These are phyloP conservation scores for Marronus borbonicus DNA, from an alignment of 2,888 invertebrate genomes.

Conservation along the genomic window DNA sequence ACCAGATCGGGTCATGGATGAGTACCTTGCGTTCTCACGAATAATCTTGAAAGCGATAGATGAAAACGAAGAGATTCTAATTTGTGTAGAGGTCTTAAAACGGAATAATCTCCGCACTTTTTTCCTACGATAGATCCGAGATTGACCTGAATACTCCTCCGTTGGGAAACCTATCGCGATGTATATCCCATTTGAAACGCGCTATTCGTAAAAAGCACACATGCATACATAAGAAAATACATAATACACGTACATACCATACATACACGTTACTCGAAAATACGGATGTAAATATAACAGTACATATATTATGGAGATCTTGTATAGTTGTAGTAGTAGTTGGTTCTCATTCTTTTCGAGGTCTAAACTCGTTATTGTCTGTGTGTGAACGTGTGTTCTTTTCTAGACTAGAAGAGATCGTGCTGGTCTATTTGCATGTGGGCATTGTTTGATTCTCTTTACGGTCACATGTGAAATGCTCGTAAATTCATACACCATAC, in stretches of 20 bases:
- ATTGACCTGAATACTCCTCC: slow-evolving; percentile 21
- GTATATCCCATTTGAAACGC: slow-evolving; percentile 20
- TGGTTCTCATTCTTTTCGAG: slow-evolving; percentile 35
- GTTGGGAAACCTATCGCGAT: slow-evolving; percentile 35
- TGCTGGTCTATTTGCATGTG: slow-evolving; percentile 58
- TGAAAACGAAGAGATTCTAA: slow-evolving; percentile 4
- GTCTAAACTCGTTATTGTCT: slow-evolving; percentile 49
- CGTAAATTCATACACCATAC: slow-evolving; percentile 47
- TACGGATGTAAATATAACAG: slow-evolving; percentile 43
- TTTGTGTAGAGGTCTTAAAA: slow-evolving; percentile 4
- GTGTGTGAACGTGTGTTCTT: slow-evolving; percentile 61
- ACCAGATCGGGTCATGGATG: no score
- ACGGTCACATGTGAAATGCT: slow-evolving; percentile 61
- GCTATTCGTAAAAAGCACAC: slow-evolving; percentile 18
- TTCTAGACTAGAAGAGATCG: slow-evolving; percentile 57
- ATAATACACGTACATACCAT: background rate
- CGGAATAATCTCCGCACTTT: slow-evolving; percentile 4
- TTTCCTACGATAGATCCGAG: slow-evolving; percentile 9
- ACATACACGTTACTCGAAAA: slow-evolving; percentile 24
- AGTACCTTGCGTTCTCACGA: no score
- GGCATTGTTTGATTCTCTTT: slow-evolving; percentile 58
- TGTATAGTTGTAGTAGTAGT: slow-evolving; percentile 18
- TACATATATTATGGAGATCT: slow-evolving; percentile 38
- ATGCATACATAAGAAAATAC: slow-evolving; percentile 4
- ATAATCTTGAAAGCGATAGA: slow-evolving; percentile 4